Evolutionary conservation across 2,888 invertebrate genomes (phyloP).

Genomic region (Disparrhopalites patrizii): DNA sequence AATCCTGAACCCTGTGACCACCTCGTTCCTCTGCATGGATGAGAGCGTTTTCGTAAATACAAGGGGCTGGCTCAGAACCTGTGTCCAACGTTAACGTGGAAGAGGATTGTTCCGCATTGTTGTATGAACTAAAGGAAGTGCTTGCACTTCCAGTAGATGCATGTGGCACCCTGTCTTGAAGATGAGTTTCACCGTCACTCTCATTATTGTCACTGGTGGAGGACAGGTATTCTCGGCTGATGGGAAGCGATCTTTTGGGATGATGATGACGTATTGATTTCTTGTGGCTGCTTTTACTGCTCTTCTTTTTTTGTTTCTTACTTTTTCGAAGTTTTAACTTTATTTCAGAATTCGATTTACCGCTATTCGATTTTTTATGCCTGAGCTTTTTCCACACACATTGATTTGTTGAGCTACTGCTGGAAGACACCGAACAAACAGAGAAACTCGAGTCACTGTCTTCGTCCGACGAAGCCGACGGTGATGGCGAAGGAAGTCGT

Average conservation of each 20-base stretch:
- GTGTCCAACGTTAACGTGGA: too few species aligned
- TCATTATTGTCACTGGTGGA: conserved; percentile 6
- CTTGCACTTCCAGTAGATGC: neutral
- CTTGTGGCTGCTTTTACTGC: neutral
- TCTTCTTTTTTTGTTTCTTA: neutral
- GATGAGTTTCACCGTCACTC: neutral
- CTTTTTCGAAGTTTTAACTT: conserved; percentile 1
- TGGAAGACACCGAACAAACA: neutral
- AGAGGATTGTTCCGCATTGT: too few species aligned
- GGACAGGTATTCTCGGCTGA: neutral
- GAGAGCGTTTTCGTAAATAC: too few species aligned
- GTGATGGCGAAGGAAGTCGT: neutral
- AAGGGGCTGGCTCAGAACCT: too few species aligned
- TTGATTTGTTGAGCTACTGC: neutral
- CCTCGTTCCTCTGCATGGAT: neutral
- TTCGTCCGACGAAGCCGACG: neutral
- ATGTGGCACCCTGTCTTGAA: too few species aligned
- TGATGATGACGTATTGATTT: neutral
- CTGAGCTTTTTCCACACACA: neutral
- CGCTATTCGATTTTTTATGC: neutral
- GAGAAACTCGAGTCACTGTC: neutral
- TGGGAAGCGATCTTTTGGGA: neutral
- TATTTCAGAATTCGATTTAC: neutral
- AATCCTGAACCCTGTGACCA: neutral
- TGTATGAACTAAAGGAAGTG: too few species aligned